Percentiles rank a stretch among this genome's conserved stretches.
phyloP scores from a whole-genome alignment of 2,797 vertebrate genomes.

The Caiman crocodilus region DNA sequence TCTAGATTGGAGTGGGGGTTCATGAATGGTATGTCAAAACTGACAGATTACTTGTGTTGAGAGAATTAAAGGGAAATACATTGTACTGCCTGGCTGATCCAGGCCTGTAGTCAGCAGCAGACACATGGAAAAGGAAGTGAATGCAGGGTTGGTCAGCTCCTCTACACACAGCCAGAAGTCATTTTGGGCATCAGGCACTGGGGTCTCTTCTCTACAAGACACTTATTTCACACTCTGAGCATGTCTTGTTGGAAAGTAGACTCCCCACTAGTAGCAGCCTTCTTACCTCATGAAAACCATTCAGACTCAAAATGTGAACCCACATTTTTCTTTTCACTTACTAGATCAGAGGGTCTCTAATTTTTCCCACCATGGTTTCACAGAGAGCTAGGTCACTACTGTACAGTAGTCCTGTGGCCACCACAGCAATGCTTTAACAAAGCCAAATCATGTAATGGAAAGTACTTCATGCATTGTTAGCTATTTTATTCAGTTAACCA shows the following conservation, averaged over 20 bases:
- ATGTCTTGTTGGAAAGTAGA: fast-evolving
- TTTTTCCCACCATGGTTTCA: too few relatives aligned
- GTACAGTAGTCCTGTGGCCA: fast-evolving
- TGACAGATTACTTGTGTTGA: not conserved
- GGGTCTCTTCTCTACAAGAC: not conserved
- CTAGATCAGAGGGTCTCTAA: not conserved
- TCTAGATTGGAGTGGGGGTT: not conserved
- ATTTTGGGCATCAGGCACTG: not conserved
- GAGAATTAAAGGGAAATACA: not conserved
- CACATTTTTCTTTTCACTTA: not conserved
- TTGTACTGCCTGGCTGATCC: not conserved
- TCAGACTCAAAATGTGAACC: not conserved
- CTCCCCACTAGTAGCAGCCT: not conserved
- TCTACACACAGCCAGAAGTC: not conserved
- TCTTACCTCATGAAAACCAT: not conserved
- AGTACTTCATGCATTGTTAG: not conserved
- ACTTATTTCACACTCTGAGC: not conserved
- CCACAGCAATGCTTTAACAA: not conserved
- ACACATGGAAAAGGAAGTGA: not conserved
- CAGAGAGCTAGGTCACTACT: not conserved
- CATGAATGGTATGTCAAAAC: not conserved
- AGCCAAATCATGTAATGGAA: not conserved
- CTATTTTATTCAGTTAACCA: not conserved
- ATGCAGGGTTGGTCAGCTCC: not conserved
- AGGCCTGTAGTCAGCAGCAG: not conserved